Percentiles rank a stretch among this genome's conserved stretches.
Evolutionary conservation across 2,888 invertebrate genomes (phyloP).

Genomic region (Malthinus seriepunctatus): DNA sequence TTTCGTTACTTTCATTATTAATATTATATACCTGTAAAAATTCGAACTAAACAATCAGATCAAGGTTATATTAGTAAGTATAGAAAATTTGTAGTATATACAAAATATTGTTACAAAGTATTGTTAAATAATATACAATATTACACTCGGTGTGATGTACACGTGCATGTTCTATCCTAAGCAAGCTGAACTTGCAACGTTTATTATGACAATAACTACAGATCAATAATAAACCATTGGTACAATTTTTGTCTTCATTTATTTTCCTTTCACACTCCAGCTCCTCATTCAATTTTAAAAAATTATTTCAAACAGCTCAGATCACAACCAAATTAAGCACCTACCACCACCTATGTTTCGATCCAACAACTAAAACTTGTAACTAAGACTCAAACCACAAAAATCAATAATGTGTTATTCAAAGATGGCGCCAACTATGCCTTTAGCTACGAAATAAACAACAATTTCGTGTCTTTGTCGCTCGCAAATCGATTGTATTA

Average conservation of each 20-base stretch:
- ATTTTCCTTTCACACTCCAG: too few species aligned
- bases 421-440: too few species aligned
- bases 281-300: neutral
- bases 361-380: too few species aligned
- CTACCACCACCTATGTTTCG: too few species aligned
- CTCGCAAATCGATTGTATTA: too few species aligned
- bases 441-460: too few species aligned
- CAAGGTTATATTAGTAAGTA: constrained; percentile 27
- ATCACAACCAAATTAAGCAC: too few species aligned
- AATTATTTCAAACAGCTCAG: too few species aligned
- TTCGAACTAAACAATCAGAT: constrained; percentile 29
- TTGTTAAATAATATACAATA: constrained; percentile 32
- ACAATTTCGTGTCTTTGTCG: too few species aligned
- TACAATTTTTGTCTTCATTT: constrained; percentile 27
- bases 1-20: constrained; percentile 7
- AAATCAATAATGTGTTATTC: too few species aligned
- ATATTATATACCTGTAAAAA: constrained; percentile 16
- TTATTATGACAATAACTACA: constrained; percentile 54
- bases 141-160: constrained; percentile 36
- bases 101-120: constrained; percentile 28
- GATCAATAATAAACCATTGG: constrained; percentile 48
- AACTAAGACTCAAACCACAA: too few species aligned
- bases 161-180: constrained; percentile 45
- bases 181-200: constrained; percentile 49
- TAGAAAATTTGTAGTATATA: constrained; percentile 25